Conservation (phyloP, 2,888 invertebrate genomes). For the Erynnis tages region DNA sequence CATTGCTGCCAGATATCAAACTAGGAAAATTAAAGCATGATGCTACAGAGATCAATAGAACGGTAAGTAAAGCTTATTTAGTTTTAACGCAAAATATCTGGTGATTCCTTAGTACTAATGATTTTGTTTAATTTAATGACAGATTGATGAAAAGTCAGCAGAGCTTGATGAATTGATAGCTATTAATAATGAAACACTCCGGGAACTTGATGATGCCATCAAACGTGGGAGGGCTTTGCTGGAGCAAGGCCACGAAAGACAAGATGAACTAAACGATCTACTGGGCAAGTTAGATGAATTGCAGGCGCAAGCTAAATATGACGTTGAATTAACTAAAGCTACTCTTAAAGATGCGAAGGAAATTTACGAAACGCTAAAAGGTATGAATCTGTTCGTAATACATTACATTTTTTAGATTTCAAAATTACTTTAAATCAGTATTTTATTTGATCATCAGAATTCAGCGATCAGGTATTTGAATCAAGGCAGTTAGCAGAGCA, state of each 20-base stretch:
- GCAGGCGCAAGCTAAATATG: slow-evolving; percentile 88
- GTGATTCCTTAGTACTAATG: too few species aligned
- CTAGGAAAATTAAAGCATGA: slow-evolving; percentile 85
- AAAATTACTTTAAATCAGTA: not conserved
- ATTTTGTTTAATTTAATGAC: too few species aligned
- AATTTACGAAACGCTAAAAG: slow-evolving; percentile 87
- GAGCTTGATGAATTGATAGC: slow-evolving; percentile 73
- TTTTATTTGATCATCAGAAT: slow-evolving; percentile 81
- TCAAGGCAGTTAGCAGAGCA: slow-evolving; percentile 90
- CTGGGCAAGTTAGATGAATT: slow-evolving; percentile 89
- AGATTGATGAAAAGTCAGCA: slow-evolving; percentile 79
- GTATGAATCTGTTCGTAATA: slow-evolving; percentile 49
- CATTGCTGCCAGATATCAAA: slow-evolving; percentile 90
- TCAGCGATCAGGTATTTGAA: slow-evolving; percentile 93
- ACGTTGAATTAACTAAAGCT: slow-evolving; percentile 91
- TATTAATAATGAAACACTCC: slow-evolving; percentile 81
- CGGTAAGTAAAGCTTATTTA: slow-evolving; percentile 70
- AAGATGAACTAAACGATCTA: slow-evolving; percentile 89
- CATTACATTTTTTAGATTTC: not conserved
- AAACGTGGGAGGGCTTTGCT: slow-evolving; percentile 85
- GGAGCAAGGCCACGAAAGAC: slow-evolving; percentile 79
- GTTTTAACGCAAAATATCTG: too few species aligned
- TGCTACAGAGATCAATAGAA: slow-evolving; percentile 85
- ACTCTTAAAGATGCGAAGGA: slow-evolving; percentile 77
- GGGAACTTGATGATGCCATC: slow-evolving; percentile 84